phyloP scores from a whole-genome alignment of 2,888 invertebrate species.

The Luperina testacea region DNA sequence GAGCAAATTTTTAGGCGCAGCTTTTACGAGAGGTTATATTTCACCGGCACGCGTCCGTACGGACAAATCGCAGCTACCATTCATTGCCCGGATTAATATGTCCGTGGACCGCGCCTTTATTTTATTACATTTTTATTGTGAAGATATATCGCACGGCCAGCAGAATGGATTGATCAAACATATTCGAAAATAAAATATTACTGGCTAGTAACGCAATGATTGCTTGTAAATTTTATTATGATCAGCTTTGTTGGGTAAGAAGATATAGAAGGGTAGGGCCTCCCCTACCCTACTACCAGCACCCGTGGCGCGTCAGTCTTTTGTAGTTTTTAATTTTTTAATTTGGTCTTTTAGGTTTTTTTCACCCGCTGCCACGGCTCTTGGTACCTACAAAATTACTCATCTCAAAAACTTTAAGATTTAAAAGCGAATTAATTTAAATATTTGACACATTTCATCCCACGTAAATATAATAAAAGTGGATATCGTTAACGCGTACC shows the following conservation, averaged over 20 bases:
- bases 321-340: neutral
- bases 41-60: constrained; percentile 50
- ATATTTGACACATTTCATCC: constrained; percentile 12
- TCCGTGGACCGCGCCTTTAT: constrained; percentile 51
- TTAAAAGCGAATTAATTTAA: constrained; percentile 16
- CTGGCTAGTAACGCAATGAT: constrained; percentile 12
- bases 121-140: constrained; percentile 59
- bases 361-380: neutral
- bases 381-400: neutral
- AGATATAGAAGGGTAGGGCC: neutral
- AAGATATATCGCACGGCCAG: constrained; percentile 33
- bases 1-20: constrained; percentile 59
- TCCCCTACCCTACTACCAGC: too few species aligned
- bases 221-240: constrained; percentile 10
- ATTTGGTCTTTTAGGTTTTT: too few species aligned
- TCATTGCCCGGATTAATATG: constrained; percentile 68
- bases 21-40: constrained; percentile 63
- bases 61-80: constrained; percentile 57
- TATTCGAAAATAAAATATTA: constrained; percentile 24
- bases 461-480: constrained; percentile 51
- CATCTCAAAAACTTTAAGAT: constrained; percentile 7
- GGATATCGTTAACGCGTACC: constrained; percentile 68
- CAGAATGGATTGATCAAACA: constrained; percentile 41
- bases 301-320: neutral
- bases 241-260: neutral